Conservation (phyloP, 2,797 vertebrate genomes). For the Anas capensis region DNA sequence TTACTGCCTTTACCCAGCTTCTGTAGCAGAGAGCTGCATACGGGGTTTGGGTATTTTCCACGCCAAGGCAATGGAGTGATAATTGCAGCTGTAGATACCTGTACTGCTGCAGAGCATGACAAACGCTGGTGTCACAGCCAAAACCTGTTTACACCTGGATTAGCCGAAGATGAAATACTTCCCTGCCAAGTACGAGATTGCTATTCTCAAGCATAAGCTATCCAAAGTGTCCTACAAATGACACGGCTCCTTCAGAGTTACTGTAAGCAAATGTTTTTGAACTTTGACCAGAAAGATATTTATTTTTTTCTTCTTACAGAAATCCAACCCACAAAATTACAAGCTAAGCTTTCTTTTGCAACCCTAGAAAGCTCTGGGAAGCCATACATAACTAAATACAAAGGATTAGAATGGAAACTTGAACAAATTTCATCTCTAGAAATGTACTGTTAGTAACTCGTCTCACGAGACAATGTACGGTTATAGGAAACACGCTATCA, state of each 20-base stretch:
- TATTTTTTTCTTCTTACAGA: not conserved
- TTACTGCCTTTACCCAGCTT: not conserved
- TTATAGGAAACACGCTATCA: not conserved
- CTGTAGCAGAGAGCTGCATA: not conserved
- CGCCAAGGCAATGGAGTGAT: accelerated
- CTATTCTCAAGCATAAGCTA: not conserved
- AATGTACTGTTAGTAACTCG: not conserved
- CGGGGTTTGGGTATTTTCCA: not conserved
- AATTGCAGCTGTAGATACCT: not conserved
- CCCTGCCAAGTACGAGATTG: not conserved
- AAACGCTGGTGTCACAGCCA: not conserved
- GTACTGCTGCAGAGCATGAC: not conserved
- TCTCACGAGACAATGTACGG: not conserved
- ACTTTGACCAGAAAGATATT: not conserved
- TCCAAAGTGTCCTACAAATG: not conserved
- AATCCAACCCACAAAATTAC: not conserved
- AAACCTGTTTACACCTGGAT: not conserved
- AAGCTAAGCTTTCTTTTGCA: not conserved
- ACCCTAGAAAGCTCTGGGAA: not conserved
- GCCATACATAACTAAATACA: not conserved
- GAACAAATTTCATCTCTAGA: not conserved
- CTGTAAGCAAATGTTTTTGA: not conserved
- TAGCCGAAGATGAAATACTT: not conserved
- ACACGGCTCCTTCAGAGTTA: accelerated
- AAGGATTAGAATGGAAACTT: not conserved